Base-by-base conservation (phyloP, 2,113 vertebrate species). In the Forbesichthys papilliferus region DNA sequence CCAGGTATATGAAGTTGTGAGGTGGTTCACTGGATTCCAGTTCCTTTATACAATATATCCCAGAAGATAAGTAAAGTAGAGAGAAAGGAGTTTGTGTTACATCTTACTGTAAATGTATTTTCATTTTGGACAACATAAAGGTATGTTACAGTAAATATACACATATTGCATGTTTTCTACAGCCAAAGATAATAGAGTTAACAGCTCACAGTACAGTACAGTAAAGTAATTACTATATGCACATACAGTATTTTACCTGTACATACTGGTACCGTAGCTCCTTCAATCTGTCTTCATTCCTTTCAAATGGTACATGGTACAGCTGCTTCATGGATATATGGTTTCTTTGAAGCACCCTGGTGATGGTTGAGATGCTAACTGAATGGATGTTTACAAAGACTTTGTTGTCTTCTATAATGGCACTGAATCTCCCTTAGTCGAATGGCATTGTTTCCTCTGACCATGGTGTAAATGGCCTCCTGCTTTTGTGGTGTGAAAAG, bases 21-120 rank as follows among this genome's bases (percentile, higher is more conserved):
- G 54, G 54, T 16, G 16, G 54, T 55, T 56, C 54, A 56, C 54
- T 56, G 18, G 16, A 13, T 20, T 51, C 48, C 48, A 51, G 54
- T 56, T 56, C 54, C 54, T 18, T 54, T 12, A 71, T 46, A 3
- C 64, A n/a, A 33, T 53, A 16, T 58, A 58, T 58, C 56, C n/a
- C 52, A 48, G 18, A 61, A 10, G 62, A 11, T 27, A 27, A 27
- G 16, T 56, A 55, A 68, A 53, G 48, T 7, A 64, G 49, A 27
- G 27, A 27, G 27, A 27, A 27, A 3, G 27, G 1, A 27, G 27
- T 27, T 27, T 27, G 27, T 27, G 27, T 27, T 27, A 27, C 2
- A 27, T 16, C 47, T 36, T 61, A n/a, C 27, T 52, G 61, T 58
- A 69, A 27, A 69, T 51, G 20, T 8, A 64, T 51, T 46, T 52